These are phyloP conservation scores for Sebastes vulpes DNA, from an alignment of 2,797 vertebrate species.

Conservation along the genomic window DNA sequence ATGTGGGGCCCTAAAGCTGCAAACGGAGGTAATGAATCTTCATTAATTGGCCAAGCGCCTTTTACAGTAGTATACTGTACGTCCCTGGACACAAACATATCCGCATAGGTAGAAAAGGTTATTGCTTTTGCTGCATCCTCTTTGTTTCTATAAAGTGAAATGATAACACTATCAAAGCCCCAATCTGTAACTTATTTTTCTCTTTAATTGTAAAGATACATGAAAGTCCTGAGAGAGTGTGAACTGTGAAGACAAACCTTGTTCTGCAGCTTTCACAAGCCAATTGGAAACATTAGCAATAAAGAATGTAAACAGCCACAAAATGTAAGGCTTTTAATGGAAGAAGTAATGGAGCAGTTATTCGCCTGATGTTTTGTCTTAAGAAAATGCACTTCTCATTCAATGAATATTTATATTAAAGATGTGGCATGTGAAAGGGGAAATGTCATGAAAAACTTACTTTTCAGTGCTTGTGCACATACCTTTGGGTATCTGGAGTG, in stretches of 20 bases:
- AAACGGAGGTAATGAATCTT: constrained; percentile 32
- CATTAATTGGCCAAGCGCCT: constrained; percentile 24
- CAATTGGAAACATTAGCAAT: neutral
- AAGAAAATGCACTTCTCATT: neutral
- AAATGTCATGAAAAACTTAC: no score
- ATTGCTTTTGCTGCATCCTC: neutral
- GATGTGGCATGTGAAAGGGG: neutral
- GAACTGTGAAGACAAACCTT: neutral
- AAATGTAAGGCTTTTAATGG: neutral
- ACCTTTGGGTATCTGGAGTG: no score
- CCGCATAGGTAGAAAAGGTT: neutral
- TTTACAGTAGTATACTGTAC: neutral
- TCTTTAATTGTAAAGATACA: neutral
- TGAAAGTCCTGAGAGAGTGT: neutral
- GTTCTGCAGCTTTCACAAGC: neutral
- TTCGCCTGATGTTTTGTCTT: neutral
- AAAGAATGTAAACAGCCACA: neutral
- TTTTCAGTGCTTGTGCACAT: no score
- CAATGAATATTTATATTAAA: neutral
- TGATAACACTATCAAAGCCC: neutral
- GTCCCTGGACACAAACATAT: neutral
- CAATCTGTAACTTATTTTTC: neutral
- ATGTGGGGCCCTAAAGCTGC: neutral
- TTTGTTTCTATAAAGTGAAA: neutral
- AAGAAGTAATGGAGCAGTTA: neutral